A percentile compares a stretch with the other conserved stretches of the same genome.
Conservation (phyloP, 2,797 vertebrate species). For the Scarus forsteni region DNA sequence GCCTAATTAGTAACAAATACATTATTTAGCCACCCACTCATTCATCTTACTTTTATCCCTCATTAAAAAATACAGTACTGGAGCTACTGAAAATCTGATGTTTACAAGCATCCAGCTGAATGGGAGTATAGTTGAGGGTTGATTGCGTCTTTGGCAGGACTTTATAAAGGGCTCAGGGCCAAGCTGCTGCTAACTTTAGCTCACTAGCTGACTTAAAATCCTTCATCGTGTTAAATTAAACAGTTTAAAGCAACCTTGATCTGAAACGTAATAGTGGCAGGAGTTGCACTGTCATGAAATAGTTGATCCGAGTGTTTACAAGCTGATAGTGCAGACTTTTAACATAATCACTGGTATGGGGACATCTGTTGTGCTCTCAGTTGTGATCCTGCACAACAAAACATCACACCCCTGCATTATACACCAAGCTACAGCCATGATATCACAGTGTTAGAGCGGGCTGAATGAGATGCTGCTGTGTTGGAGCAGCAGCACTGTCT, state of each 20-base stretch:
- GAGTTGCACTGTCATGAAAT: neutral
- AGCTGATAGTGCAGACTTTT: neutral
- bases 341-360: neutral
- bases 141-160: neutral
- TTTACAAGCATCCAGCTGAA: neutral
- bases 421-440: conserved; percentile 13
- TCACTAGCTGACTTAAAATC: neutral
- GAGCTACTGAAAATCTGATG: no score
- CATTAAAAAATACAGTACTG: no score
- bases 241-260: neutral
- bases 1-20: no score
- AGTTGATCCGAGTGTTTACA: neutral
- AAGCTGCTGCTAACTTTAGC: conserved; percentile 8
- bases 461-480: conserved; percentile 28
- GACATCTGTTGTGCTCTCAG: neutral
- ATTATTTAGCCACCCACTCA: no score
- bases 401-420: conserved; percentile 7
- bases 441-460: conserved; percentile 24
- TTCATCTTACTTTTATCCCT: no score
- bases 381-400: neutral
- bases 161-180: neutral
- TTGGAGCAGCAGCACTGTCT: conserved; percentile 21
- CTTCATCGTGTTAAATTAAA: neutral
- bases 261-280: neutral
- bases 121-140: neutral